phyloP scores from a whole-genome alignment of 1,140 invertebrate genomes.

The Drosophila mojavensis region DNA sequence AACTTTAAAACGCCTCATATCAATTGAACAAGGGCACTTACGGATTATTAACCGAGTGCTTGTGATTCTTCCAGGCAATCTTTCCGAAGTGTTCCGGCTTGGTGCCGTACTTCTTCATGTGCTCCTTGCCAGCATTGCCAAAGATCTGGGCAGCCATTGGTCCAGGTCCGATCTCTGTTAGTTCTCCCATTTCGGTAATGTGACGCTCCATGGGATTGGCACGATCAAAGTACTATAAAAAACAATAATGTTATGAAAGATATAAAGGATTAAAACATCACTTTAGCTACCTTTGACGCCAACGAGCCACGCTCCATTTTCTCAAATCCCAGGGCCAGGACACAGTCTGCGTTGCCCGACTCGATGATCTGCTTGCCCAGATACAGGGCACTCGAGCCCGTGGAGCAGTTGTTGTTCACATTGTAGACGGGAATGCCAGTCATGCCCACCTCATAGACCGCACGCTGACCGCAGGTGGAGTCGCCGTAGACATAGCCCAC shows the following conservation, averaged over 20 bases:
- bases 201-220: slow-evolving; percentile 98
- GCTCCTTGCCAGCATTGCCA: slow-evolving; percentile 97
- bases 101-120: slow-evolving; percentile 98
- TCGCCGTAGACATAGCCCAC: slow-evolving; percentile 99
- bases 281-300: slow-evolving; percentile 87
- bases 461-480: slow-evolving; percentile 97
- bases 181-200: slow-evolving; percentile 92
- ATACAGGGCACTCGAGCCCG: slow-evolving; percentile 95
- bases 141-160: slow-evolving; percentile 98
- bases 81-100: slow-evolving; percentile 97
- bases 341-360: slow-evolving; percentile 93
- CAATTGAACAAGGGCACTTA: slow-evolving; percentile 84
- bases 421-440: slow-evolving; percentile 99
- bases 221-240: slow-evolving; percentile 91
- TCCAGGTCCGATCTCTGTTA: slow-evolving; percentile 90
- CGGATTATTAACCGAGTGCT: slow-evolving; percentile 98
- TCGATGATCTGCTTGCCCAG: slow-evolving; percentile 96
- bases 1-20: not conserved
- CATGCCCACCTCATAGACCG: slow-evolving; percentile 97
- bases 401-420: slow-evolving; percentile 99
- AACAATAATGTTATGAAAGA: not conserved
- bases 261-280: too few relatives aligned
- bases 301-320: slow-evolving; percentile 98
- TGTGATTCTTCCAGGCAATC: slow-evolving; percentile 98
- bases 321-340: slow-evolving; percentile 97